These are phyloP conservation scores for Helicolenus hilgendorfi DNA, from an alignment of 2,797 vertebrate genomes.

Conservation along the genomic window DNA sequence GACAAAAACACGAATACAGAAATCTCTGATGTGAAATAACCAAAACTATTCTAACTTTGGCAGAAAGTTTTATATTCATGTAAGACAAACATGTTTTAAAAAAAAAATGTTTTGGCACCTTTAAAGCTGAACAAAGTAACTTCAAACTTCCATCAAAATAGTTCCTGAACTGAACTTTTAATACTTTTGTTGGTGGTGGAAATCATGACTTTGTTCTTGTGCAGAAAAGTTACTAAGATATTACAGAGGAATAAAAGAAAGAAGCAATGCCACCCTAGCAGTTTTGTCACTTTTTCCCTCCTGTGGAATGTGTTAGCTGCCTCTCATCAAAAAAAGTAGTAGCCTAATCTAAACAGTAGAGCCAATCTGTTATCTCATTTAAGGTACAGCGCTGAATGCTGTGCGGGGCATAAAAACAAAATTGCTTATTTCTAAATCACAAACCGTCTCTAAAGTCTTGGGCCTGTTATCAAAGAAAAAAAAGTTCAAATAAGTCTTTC, in stretches of 20 bases:
- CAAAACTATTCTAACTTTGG: background rate
- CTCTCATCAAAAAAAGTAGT: background rate
- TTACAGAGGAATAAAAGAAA: background rate
- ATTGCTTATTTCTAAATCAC: slow-evolving; percentile 2
- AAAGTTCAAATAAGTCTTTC: slow-evolving; percentile 15
- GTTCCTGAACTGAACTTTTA: background rate
- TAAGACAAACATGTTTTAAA: no score
- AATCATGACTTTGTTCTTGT: background rate
- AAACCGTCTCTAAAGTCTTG: background rate
- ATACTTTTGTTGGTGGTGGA: background rate
- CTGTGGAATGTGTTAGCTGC: background rate
- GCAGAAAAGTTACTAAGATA: background rate
- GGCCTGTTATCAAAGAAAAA: slow-evolving; percentile 5
- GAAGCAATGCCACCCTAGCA: background rate
- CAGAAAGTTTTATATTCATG: background rate
- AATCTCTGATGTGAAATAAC: background rate
- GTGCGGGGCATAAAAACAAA: background rate
- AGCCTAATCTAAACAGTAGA: slow-evolving; percentile 2
- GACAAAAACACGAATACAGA: background rate
- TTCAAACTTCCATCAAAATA: background rate
- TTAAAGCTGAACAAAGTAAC: background rate
- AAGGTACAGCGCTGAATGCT: background rate
- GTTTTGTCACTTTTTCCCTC: background rate
- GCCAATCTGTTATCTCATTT: slow-evolving; percentile 28
- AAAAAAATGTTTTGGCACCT: background rate